Base-by-base conservation (phyloP, 2,888 invertebrate species). In the Clitarchus hookeri region DNA sequence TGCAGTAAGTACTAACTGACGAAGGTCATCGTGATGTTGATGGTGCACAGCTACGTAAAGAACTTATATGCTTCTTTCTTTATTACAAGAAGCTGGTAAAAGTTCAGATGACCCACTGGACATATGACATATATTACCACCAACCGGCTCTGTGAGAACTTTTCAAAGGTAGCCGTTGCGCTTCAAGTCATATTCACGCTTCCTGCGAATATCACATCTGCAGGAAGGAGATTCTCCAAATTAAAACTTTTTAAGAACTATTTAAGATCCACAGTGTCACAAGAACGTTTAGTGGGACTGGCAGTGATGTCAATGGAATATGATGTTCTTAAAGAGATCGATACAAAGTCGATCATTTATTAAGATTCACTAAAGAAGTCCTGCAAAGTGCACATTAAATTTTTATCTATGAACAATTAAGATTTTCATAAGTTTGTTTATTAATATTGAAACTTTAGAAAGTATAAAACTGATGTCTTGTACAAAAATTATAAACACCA, bases 1-100 rank as follows among this genome's bases (percentile, higher is more conserved):
- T 82, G 82, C 23, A 36, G 27, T 16, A 9, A 26, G 9, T 0
- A 65, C 82, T 82, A 82, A 16, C 82, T 82, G 27, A 82, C 36
- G 23, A 82, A 27, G 82, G 44, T 8, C 82, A 27, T 82, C 16
- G 82, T 82, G 82, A 82, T 44, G 36, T 27, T 82, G 44, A 82
- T 82, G 82, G 82, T 82, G 23, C 16, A 27, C 79, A 79, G 27
- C 27, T n/a, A 82, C 82, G 27, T 26, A 36, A 82, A 27, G 27
- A 44, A 82, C 82, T 27, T 82, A 6, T 27, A 65, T 27, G 27
- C 36, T 82, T 16, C 16, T 19, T 36, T 0, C 27, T 82, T 36
- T 82, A 27, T 82, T 82, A 27, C 12, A 13, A 36, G 27, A 36
- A 25, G 8, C 26, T 44, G 36, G 2, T 26, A 36, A 82, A 27